Base-by-base conservation (phyloP, 1,140 invertebrate genomes). In the Sinella curviseta region DNA sequence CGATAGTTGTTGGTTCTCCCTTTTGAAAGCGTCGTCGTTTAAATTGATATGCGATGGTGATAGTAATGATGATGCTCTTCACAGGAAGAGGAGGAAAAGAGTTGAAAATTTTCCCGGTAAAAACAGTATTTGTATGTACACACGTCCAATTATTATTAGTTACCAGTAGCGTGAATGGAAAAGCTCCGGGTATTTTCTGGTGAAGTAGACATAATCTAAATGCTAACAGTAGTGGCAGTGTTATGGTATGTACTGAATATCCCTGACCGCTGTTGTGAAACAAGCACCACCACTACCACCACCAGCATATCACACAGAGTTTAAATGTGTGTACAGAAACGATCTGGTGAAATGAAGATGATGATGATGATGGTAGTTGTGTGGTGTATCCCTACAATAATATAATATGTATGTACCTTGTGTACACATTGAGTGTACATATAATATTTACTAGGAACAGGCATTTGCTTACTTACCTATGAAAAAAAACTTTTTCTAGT, bases 361-460 rank as follows among this genome's bases (percentile, higher is more conserved):
- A 26, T 60, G 55, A 26, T 26, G 55, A 24, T 31, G 31, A 33
- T 70, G 65, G 8, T 70, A n/a, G 39, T 48, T 20, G 39, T 48
- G 20, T 48, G 8, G 8, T 48, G 39, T 12, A 48, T 12, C 8
- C 20, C 8, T 48, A 48, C 39, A 48, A 65, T 8, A 65, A 12
- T 48, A 20, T 48, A 48, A 12, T 48, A n/a, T 65, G 4, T n/a
- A 26, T 65, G 57, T 65, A 26, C 26, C 16, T 65, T 16, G 57
- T 65, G 57, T 48, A 65, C 57, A 17, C 14, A 65, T 4, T 65
- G 57, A 65, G 57, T 33, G 28, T 70, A n/a, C 31, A 70, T 4
- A 70, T 30, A 31, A 70, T 70, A 70, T 70, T 70, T 70, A 70
- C 65, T 33, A 33, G 57, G 57, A 65, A 65, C 57, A 65, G 24